Conservation (phyloP, 2,797 vertebrate genomes). For the Cyprinodon diabolis region DNA sequence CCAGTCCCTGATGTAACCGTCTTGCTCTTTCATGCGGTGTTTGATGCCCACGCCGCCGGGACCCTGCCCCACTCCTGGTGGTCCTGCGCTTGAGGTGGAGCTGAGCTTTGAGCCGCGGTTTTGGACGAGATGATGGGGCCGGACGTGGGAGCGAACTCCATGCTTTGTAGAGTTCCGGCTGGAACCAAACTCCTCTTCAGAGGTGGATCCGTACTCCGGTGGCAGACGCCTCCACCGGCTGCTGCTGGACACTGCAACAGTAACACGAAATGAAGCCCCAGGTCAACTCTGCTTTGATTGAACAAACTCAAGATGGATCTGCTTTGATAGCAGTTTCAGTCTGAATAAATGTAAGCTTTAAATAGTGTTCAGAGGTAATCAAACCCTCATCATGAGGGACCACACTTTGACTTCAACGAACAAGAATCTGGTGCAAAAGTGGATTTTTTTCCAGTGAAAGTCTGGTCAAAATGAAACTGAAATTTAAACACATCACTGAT, state of each 20-base stretch:
- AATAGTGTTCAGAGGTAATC: not conserved
- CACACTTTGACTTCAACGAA: not conserved
- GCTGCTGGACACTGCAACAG: conserved; percentile 83
- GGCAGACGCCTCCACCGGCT: conserved; percentile 96
- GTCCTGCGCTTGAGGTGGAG: conserved; percentile 14
- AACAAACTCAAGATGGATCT: conserved; percentile 7
- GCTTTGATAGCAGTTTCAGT: not conserved
- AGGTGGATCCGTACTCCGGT: conserved; percentile 98
- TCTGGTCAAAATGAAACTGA: not conserved
- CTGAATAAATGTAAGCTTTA: not conserved
- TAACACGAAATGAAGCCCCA: conserved; percentile 25
- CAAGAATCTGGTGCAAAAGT: not conserved
- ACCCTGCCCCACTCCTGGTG: conserved; percentile 38
- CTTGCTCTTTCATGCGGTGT: conserved; percentile 93
- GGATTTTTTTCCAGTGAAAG: not conserved
- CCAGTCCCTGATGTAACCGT: conserved; percentile 98
- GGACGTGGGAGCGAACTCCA: conserved; percentile 86
- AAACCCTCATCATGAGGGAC: not conserved
- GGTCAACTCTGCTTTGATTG: not conserved
- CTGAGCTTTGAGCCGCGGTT: conserved; percentile 82
- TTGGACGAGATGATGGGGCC: conserved; percentile 72
- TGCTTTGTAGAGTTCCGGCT: conserved; percentile 93
- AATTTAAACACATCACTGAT: not conserved
- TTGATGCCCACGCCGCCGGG: conserved; percentile 85
- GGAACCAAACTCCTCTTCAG: conserved; percentile 98